These are phyloP conservation scores for rabbit (Oryctolagus cuniculus) DNA, from an alignment of 2,113 vertebrate species.

Conservation along the genomic window mOryCun1.1 NC_091435.1:11981001-11981500, in stretches of 20 bases:
- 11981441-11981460: constrained; percentile 84
- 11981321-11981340: constrained; percentile 87
- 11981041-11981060: neutral
- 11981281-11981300: constrained; percentile 68
- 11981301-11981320: constrained; percentile 88
- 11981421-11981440: constrained; percentile 85
- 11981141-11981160: constrained; percentile 80
- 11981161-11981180: neutral
- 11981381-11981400: constrained; percentile 92
- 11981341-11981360: constrained; percentile 90
- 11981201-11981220: constrained; percentile 1
- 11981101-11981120: neutral
- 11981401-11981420: constrained; percentile 88
- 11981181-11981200: neutral
- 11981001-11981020: neutral
- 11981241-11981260: constrained; percentile 87
- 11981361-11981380: constrained; percentile 81
- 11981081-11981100: neutral
- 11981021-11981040: neutral
- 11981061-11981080: neutral
- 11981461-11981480: neutral
- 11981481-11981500: constrained; percentile 43
- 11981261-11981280: constrained; percentile 90
- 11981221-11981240: constrained; percentile 71
- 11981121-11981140: neutral